Conservation (phyloP, 2,113 vertebrate genomes). For the Pipra filicauda region DNA sequence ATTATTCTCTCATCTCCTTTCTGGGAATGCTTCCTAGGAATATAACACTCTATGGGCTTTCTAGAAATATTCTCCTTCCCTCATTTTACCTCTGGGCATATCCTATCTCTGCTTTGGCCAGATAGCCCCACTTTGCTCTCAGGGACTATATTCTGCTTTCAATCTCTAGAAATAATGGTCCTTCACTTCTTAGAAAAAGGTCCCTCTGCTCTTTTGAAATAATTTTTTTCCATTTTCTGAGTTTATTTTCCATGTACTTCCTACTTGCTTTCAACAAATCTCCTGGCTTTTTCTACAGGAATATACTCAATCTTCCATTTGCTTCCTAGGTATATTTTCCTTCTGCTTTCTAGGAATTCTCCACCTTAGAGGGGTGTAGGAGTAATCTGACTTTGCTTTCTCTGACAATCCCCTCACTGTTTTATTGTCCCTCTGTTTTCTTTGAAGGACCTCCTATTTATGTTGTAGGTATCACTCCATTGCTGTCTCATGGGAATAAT, state of each 20-base stretch:
- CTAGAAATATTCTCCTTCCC: not conserved
- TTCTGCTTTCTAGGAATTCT: not conserved
- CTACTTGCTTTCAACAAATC: not conserved
- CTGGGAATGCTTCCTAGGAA: not conserved
- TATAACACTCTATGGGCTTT: not conserved
- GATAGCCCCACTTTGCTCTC: not conserved
- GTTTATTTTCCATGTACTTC: not conserved
- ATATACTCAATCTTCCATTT: not conserved
- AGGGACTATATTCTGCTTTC: not conserved
- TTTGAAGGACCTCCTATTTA: not conserved
- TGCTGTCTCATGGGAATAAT: not conserved
- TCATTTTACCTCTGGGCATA: not conserved
- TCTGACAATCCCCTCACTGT: not conserved
- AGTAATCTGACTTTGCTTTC: not conserved
- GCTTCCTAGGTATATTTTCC: not conserved
- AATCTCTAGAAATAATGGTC: not conserved
- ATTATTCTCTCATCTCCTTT: not conserved
- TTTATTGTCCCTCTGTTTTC: not conserved
- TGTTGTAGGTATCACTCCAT: rapidly evolving
- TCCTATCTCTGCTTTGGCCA: not conserved
- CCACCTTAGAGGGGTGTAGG: not conserved
- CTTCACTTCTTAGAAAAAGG: not conserved
- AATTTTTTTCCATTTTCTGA: not conserved
- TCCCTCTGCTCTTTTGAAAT: not conserved
- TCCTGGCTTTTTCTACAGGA: not conserved